Percentiles rank a stretch among this genome's conserved stretches.
Evolutionary conservation across 2,113 vertebrate species (phyloP).

Genomic region (Ivindomyrus marchei): DNA sequence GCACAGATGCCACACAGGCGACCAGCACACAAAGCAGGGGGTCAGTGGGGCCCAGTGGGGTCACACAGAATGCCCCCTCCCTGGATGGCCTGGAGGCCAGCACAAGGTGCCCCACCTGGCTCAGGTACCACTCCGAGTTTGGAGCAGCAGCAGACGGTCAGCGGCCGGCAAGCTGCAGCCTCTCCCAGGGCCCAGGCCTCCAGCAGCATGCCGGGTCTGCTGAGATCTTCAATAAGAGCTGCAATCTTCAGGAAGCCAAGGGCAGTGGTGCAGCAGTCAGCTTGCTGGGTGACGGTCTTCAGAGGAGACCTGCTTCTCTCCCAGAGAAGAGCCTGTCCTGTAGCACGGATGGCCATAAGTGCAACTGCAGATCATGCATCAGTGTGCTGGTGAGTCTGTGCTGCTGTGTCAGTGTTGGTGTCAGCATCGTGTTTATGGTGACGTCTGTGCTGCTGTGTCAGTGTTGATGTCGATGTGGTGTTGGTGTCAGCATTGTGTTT

Average conservation of each 20-base stretch:
- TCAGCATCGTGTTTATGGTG: neutral
- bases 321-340: conserved; percentile 65
- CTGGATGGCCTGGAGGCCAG: conserved; percentile 69
- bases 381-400: conserved; percentile 79
- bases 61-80: conserved; percentile 59
- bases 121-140: neutral
- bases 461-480: neutral
- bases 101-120: neutral
- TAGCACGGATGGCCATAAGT: conserved; percentile 70
- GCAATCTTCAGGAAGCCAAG: conserved; percentile 53
- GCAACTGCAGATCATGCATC: conserved; percentile 90
- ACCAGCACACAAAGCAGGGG: conserved; percentile 67
- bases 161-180: neutral
- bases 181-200: neutral
- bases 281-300: conserved; percentile 48
- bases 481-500: neutral
- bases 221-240: conserved; percentile 56
- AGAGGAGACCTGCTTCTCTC: conserved; percentile 55
- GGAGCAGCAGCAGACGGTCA: neutral
- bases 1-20: conserved; percentile 91
- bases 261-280: conserved; percentile 52
- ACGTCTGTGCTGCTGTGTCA: conserved; percentile 3
- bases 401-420: neutral
- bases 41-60: conserved; percentile 32
- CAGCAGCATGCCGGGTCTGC: conserved; percentile 62